Percentiles rank a stretch among this genome's conserved stretches.
Evolutionary conservation across 2,888 invertebrate species (phyloP).

Genomic region (Cheiracanthium punctorium): DNA sequence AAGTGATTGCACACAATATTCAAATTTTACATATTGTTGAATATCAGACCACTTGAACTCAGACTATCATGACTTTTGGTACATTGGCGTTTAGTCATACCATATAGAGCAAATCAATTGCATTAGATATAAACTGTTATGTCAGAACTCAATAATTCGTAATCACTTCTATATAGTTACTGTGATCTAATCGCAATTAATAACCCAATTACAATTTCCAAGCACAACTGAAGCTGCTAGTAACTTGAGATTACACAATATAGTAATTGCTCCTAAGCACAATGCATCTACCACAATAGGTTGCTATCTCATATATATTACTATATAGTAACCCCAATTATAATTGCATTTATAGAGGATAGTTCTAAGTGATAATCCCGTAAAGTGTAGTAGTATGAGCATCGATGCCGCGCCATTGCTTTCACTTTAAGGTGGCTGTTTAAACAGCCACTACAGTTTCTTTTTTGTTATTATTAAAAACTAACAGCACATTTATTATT

Average conservation of each 20-base stretch:
- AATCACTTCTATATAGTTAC: neutral
- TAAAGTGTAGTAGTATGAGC: neutral
- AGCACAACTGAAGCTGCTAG: neutral
- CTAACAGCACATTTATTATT: no score
- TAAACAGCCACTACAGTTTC: no score
- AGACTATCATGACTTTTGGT: no score
- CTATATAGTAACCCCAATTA: neutral
- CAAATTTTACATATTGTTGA: no score
- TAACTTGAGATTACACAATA: neutral
- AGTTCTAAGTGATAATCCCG: neutral
- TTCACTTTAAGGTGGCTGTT: no score
- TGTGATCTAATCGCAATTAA: neutral
- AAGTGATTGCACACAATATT: no score
- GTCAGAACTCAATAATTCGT: neutral
- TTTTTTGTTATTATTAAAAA: no score
- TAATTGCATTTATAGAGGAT: neutral
- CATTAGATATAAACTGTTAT: neutral
- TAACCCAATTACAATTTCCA: neutral
- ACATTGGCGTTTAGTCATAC: no score
- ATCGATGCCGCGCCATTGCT: no score
- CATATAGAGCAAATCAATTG: no score
- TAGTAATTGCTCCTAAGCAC: neutral
- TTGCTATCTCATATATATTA: neutral
- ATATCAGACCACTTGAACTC: no score
- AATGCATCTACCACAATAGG: neutral